Evolutionary conservation across 2,113 vertebrate species (phyloP).

Genomic region (rabbit (Oryctolagus cuniculus)): mOryCun1.1 NC_091449.1:32104501-32105000

Average conservation of each 20-base stretch:
- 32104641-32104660: background rate
- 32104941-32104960: background rate
- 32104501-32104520: background rate
- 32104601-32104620: background rate
- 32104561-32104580: background rate
- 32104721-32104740: background rate
- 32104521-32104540: slow-evolving; percentile 19
- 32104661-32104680: background rate
- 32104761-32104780: background rate
- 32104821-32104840: background rate
- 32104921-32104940: slow-evolving; percentile 7
- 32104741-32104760: background rate
- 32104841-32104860: background rate
- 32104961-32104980: background rate
- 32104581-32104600: background rate
- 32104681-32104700: background rate
- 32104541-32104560: background rate
- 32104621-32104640: background rate
- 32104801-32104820: background rate
- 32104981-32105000: background rate
- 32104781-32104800: background rate
- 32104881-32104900: background rate
- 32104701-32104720: background rate
- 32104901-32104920: background rate
- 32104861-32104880: background rate